These are phyloP conservation scores for Cassiopea andromeda DNA, from an alignment of 30 jellyfish, hydroid and myxozoan genomes.

Conservation along the genomic window DNA sequence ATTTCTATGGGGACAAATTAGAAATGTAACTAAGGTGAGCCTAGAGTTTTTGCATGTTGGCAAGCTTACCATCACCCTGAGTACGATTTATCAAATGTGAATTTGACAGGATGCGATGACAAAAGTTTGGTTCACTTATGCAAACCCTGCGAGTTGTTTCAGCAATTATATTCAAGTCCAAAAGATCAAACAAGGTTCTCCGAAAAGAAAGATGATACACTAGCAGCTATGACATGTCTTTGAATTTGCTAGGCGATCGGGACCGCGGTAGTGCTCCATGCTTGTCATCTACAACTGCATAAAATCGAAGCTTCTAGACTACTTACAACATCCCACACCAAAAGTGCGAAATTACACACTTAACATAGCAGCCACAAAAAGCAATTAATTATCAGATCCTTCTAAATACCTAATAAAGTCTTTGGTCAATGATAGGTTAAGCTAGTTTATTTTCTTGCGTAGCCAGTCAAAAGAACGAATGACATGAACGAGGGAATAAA, in stretches of 20 bases:
- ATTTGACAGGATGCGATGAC: neutral
- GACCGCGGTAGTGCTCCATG: neutral
- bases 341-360: conserved; percentile 1
- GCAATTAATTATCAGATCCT: conserved; percentile 24
- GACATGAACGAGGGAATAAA: neutral
- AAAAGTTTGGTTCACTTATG: neutral
- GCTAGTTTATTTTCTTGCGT: neutral
- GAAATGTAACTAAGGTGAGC: neutral
- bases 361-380: neutral
- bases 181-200: conserved; percentile 38
- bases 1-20: too few species aligned
- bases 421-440: neutral
- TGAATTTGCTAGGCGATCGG: too few species aligned
- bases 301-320: neutral
- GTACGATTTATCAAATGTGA: neutral
- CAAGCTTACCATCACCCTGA: neutral
- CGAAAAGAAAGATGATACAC: conserved; percentile 15
- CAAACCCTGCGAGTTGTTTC: neutral
- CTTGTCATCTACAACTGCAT: neutral
- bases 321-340: neutral
- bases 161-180: conserved; percentile 31
- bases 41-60: neutral
- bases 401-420: conserved; percentile 23
- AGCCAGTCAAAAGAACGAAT: neutral
- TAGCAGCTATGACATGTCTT: too few species aligned